These are phyloP conservation scores for Melipona bicolor DNA, from an alignment of 2,888 invertebrate species.

Conservation along the genomic window DNA sequence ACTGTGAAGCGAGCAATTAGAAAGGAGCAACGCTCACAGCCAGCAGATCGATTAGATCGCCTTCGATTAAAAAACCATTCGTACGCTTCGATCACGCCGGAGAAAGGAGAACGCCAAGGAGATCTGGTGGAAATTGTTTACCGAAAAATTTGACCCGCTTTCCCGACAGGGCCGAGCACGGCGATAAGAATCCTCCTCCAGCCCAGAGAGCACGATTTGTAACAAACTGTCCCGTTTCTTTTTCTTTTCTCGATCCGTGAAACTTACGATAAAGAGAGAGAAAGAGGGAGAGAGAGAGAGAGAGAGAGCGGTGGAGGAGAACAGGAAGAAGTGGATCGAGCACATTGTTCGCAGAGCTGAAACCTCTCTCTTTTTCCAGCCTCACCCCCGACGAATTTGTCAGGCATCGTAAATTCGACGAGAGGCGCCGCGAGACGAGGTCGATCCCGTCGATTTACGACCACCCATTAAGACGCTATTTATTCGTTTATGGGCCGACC, in stretches of 20 bases:
- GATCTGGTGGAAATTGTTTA: conserved; percentile 40
- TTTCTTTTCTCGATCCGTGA: neutral
- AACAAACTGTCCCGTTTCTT: conserved; percentile 28
- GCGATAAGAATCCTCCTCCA: conserved; percentile 28
- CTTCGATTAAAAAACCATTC: neutral
- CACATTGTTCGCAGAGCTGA: conserved; percentile 29
- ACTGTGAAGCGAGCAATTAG: too few relatives aligned
- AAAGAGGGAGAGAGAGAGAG: neutral
- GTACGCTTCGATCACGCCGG: neutral
- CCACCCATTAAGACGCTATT: conserved; percentile 49
- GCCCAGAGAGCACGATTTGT: conserved; percentile 15
- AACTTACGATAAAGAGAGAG: conserved; percentile 9
- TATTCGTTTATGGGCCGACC: conserved; percentile 50
- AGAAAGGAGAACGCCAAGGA: neutral
- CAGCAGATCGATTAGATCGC: neutral
- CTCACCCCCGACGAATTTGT: conserved; percentile 40
- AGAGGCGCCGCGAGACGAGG: conserved; percentile 48
- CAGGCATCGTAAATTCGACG: conserved; percentile 55
- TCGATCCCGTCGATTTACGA: conserved; percentile 52
- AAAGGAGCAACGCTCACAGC: too few relatives aligned
- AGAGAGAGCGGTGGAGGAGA: neutral
- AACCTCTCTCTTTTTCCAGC: neutral
- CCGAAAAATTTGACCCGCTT: conserved; percentile 23
- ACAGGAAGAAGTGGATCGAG: conserved; percentile 33
- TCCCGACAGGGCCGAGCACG: neutral